Conservation (phyloP, 2,888 invertebrate genomes). For the Drosophila neotestacea region DNA sequence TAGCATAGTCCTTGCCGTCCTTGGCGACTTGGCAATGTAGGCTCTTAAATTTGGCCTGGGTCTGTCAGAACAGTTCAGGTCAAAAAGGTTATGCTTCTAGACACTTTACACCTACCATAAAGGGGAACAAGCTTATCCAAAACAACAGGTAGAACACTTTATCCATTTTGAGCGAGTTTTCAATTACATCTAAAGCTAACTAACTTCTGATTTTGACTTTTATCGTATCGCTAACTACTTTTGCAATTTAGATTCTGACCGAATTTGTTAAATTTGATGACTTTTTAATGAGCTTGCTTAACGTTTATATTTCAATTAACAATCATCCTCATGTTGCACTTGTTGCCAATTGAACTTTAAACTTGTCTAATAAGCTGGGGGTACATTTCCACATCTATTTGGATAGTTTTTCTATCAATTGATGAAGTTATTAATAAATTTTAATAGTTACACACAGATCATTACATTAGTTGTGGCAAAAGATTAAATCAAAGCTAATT, state of each 20-base stretch:
- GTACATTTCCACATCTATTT: no score
- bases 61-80: not conserved
- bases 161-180: not conserved
- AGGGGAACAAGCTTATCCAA: not conserved
- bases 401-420: no score
- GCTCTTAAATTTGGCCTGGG: slow-evolving; percentile 3
- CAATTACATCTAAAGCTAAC: not conserved
- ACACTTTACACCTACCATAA: not conserved
- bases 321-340: no score
- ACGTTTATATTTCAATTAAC: not conserved
- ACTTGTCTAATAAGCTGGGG: no score
- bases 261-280: not conserved
- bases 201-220: not conserved
- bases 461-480: no score
- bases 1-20: not conserved
- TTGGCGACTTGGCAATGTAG: not conserved
- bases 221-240: not conserved
- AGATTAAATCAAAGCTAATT: no score
- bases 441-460: no score
- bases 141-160: not conserved
- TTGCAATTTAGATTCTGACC: not conserved
- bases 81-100: not conserved
- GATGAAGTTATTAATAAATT: no score
- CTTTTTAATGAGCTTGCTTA: not conserved
- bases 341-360: no score